Conservation (phyloP, 1,140 invertebrate species). For the Orchesella cincta region DNA sequence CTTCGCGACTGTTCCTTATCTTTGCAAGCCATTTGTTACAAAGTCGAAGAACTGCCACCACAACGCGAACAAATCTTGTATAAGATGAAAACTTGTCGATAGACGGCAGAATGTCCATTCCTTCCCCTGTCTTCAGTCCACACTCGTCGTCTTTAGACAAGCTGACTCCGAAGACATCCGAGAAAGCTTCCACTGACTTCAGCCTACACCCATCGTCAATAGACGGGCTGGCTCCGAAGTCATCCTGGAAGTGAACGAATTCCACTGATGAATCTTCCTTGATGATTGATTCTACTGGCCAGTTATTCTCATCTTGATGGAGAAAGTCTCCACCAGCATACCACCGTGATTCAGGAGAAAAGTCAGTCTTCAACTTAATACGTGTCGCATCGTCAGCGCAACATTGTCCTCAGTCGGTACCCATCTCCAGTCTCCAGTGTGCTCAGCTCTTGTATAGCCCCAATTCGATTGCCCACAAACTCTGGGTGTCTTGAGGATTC, state of each 20-base stretch:
- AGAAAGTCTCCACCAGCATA: not conserved
- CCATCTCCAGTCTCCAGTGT: conserved; percentile 13
- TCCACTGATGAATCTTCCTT: too few relatives aligned
- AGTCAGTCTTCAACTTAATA: not conserved
- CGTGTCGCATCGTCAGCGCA: conserved; percentile 25
- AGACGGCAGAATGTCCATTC: not conserved
- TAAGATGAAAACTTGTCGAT: not conserved
- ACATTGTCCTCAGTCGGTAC: conserved; percentile 18
- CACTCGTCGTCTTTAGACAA: not conserved
- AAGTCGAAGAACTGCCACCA: not conserved
- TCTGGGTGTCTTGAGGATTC: not conserved
- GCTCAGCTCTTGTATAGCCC: not conserved
- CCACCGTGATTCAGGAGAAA: not conserved
- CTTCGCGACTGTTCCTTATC: not conserved
- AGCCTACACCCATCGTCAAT: too few relatives aligned
- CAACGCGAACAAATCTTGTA: not conserved
- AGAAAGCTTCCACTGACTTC: not conserved
- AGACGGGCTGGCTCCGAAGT: too few relatives aligned
- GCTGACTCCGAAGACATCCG: not conserved
- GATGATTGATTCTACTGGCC: not conserved
- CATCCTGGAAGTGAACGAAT: too few relatives aligned
- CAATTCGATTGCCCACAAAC: conserved; percentile 40
- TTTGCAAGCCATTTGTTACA: not conserved
- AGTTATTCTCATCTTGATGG: not conserved
- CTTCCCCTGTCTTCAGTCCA: not conserved